Conservation (phyloP, 1,140 invertebrate genomes). For the Apis laboriosa region DNA sequence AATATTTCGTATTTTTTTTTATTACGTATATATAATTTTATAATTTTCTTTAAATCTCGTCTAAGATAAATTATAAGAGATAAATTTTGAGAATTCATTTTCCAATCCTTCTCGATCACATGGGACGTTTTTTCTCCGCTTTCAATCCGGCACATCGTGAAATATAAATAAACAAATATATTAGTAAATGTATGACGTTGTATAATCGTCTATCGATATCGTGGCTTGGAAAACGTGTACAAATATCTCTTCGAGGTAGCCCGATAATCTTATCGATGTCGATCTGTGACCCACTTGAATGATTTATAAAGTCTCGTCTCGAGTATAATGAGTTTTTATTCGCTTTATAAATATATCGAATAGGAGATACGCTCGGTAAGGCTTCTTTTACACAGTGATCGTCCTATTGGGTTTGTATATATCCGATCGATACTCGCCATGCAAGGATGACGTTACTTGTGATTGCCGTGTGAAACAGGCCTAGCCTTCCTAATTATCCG, state of each 20-base stretch:
- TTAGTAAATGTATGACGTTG: neutral
- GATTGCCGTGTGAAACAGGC: neutral
- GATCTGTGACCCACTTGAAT: constrained; percentile 32
- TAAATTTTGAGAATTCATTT: neutral
- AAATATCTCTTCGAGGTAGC: constrained; percentile 3
- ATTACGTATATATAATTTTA: too few relatives aligned
- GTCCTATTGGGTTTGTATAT: too few relatives aligned
- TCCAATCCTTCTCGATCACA: neutral
- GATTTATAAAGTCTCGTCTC: constrained; percentile 31
- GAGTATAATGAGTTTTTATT: constrained; percentile 20
- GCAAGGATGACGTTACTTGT: too few relatives aligned
- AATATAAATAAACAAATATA: constrained; percentile 9
- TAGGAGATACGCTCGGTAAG: neutral
- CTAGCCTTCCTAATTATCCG: too few relatives aligned
- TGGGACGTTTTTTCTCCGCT: neutral
- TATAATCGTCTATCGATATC: constrained; percentile 24
- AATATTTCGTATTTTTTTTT: too few relatives aligned
- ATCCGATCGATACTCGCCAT: too few relatives aligned
- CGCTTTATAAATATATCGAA: neutral
- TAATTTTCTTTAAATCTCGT: too few relatives aligned
- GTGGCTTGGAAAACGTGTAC: neutral
- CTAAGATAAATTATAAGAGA: too few relatives aligned
- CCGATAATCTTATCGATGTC: constrained; percentile 20
- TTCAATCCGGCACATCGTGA: neutral
- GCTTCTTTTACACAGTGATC: too few relatives aligned